These are phyloP conservation scores for Tipula vernalis DNA, from an alignment of 2,888 invertebrate species.

Conservation along the genomic window DNA sequence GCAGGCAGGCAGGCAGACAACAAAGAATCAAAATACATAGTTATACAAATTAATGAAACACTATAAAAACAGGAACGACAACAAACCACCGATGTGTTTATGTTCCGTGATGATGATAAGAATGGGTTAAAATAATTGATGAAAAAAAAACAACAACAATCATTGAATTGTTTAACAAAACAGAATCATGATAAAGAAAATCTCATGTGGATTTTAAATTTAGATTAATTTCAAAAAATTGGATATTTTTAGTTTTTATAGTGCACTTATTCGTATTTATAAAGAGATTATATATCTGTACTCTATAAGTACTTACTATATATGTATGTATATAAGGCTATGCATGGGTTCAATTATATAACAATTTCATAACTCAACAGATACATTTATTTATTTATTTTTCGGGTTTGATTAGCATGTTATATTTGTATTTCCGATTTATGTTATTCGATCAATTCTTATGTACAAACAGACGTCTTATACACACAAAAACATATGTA, in stretches of 20 bases:
- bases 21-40: neutral
- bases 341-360: neutral
- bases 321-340: neutral
- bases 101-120: neutral
- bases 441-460: neutral
- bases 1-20: neutral
- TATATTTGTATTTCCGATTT: neutral
- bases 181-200: neutral
- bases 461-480: neutral
- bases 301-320: neutral
- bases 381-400: neutral
- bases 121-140: neutral
- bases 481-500: neutral
- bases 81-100: neutral
- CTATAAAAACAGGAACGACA: neutral
- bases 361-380: neutral
- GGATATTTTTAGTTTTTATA: neutral
- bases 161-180: neutral
- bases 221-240: neutral
- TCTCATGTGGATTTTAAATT: neutral
- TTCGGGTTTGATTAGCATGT: neutral
- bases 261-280: neutral
- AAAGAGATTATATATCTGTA: neutral
- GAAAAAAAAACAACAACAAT: neutral
- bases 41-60: neutral